Percentiles rank a stretch among this genome's conserved stretches.
phyloP scores from a whole-genome alignment of 53 echinoderm and acorn worm species.

The Hippasteria phrygiana region DNA sequence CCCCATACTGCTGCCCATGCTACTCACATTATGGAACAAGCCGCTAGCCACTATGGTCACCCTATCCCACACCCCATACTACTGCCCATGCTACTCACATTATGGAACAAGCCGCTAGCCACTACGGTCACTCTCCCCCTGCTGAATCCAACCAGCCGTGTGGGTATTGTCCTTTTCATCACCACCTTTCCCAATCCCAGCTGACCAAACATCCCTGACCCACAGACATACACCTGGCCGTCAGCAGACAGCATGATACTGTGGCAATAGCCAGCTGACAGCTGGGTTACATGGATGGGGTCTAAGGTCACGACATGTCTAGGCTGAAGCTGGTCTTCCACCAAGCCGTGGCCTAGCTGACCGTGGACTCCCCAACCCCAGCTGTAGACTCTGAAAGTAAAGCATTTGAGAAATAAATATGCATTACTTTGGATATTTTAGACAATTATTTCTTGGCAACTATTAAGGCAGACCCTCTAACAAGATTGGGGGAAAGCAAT shows the following conservation, averaged over 20 bases:
- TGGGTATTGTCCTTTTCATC: slow-evolving; percentile 70
- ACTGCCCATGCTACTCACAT: slow-evolving; percentile 76
- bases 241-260: slow-evolving; percentile 76
- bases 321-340: slow-evolving; percentile 85
- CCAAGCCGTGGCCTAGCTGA: slow-evolving; percentile 85
- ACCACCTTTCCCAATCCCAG: slow-evolving; percentile 75
- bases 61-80: too few species aligned
- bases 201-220: slow-evolving; percentile 88
- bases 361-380: slow-evolving; percentile 99
- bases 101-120: slow-evolving; percentile 89
- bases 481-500: too few species aligned
- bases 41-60: slow-evolving; percentile 80
- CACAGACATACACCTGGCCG: slow-evolving; percentile 92
- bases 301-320: slow-evolving; percentile 66
- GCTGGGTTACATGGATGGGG: slow-evolving; percentile 65
- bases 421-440: too few species aligned
- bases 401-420: too few species aligned
- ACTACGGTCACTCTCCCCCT: slow-evolving; percentile 68
- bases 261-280: slow-evolving; percentile 90
- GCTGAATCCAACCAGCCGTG: slow-evolving; percentile 64
- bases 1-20: too few species aligned
- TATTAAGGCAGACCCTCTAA: too few species aligned
- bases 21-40: slow-evolving; percentile 88
- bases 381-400: slow-evolving; percentile 78
- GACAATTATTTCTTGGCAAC: too few species aligned